phyloP scores from a whole-genome alignment of 2,113 vertebrate species.

The Proterorhinus semilunaris region DNA sequence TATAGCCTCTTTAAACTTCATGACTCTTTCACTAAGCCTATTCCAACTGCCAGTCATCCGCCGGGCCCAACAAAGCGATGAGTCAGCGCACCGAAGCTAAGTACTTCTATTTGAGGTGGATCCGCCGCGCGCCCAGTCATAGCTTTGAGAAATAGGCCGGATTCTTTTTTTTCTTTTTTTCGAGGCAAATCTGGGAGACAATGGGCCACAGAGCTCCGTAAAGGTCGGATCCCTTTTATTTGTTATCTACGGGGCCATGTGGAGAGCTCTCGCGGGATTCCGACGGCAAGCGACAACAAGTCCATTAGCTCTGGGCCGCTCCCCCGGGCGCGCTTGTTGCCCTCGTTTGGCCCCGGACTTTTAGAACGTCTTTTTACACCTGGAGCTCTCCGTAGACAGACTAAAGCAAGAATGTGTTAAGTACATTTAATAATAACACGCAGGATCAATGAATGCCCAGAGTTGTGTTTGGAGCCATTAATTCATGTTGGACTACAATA shows the following conservation, averaged over 20 bases:
- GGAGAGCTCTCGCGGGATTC: constrained; percentile 44
- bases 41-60: constrained; percentile 29
- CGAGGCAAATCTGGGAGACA: constrained; percentile 63
- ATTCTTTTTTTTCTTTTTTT: constrained; percentile 38
- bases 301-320: not conserved
- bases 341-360: too few species aligned
- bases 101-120: constrained; percentile 52
- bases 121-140: constrained; percentile 63
- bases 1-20: constrained; percentile 38
- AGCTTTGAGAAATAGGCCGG: constrained; percentile 63
- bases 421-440: not conserved
- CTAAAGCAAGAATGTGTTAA: not conserved
- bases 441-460: not conserved
- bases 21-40: constrained; percentile 29
- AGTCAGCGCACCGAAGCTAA: constrained; percentile 59
- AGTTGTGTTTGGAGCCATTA: too few species aligned
- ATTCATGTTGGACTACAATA: too few species aligned
- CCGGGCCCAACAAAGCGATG: constrained; percentile 24
- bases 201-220: constrained; percentile 46
- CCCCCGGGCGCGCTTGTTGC: too few species aligned
- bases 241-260: constrained; percentile 52
- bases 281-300: constrained; percentile 34
- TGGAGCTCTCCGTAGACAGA: not conserved
- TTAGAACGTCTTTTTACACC: not conserved
- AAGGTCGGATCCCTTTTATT: constrained; percentile 26